phyloP scores from a whole-genome alignment of 2,113 vertebrate genomes.

The Rousettus leschenaultii region DNA sequence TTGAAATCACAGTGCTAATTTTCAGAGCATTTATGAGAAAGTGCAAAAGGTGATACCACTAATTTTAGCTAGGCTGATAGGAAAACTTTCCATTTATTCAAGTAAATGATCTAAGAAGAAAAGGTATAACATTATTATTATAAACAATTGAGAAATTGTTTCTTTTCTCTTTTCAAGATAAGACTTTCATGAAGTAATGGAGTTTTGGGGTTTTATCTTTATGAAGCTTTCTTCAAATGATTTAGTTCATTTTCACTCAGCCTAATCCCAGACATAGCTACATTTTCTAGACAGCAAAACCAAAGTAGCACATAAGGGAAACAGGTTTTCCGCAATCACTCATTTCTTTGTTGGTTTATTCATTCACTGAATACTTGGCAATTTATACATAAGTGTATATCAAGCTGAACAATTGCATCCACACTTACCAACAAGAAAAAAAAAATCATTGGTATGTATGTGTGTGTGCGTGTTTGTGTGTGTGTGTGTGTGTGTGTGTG shows the following conservation, averaged over 20 bases:
- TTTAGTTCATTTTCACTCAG: not conserved
- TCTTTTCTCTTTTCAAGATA: slow-evolving; percentile 35
- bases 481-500: not conserved
- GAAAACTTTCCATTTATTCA: slow-evolving; percentile 45
- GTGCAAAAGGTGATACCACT: not conserved
- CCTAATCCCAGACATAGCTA: not conserved
- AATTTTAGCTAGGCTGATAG: slow-evolving; percentile 37
- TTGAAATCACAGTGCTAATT: slow-evolving; percentile 57
- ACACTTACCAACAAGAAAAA: not conserved
- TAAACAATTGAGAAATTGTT: slow-evolving; percentile 9
- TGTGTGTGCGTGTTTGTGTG: not conserved
- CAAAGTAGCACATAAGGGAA: not conserved
- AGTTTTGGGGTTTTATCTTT: not conserved
- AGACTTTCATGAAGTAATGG: not conserved
- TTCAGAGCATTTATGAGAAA: slow-evolving; percentile 62
- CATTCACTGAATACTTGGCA: not conserved
- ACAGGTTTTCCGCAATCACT: not conserved
- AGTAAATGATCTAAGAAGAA: slow-evolving; percentile 62
- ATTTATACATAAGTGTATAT: not conserved
- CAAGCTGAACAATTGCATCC: not conserved
- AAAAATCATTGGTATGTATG: too few relatives aligned
- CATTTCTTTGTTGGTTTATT: not conserved
- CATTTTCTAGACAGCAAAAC: not conserved
- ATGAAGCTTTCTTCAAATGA: not conserved
- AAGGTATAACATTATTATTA: not conserved